A percentile compares a stretch with the other conserved stretches of the same genome.
Evolutionary conservation across 2,888 invertebrate species (phyloP).

Genomic region (Volucella zonaria): DNA sequence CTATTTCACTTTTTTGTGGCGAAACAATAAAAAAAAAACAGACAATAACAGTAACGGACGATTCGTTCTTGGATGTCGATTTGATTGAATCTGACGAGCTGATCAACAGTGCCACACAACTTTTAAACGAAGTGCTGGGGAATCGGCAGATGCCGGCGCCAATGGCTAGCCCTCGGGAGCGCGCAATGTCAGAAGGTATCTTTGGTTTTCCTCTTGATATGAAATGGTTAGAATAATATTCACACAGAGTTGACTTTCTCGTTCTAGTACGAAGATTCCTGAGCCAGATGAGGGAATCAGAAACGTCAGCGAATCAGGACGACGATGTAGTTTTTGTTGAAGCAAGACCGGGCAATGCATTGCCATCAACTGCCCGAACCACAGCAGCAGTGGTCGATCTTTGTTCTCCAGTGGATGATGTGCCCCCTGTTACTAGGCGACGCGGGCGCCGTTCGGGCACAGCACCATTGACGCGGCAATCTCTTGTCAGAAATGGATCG

Average conservation of each 20-base stretch:
- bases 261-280: constrained; percentile 62
- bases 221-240: not conserved
- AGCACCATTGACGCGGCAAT: not conserved
- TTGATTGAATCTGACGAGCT: constrained; percentile 58
- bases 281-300: constrained; percentile 45
- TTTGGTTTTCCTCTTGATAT: too few relatives aligned
- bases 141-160: constrained; percentile 23
- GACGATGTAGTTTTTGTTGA: constrained; percentile 71
- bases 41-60: constrained; percentile 26
- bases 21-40: not conserved
- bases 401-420: constrained; percentile 42
- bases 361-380: constrained; percentile 48
- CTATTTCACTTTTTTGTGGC: not conserved
- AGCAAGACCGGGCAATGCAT: constrained; percentile 59
- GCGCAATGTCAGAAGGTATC: constrained; percentile 60
- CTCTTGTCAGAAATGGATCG: not conserved
- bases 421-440: not conserved
- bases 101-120: constrained; percentile 50
- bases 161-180: constrained; percentile 30
- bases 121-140: constrained; percentile 59
- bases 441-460: constrained; percentile 22
- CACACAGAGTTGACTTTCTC: not conserved
- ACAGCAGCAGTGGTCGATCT: constrained; percentile 61
- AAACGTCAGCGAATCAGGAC: constrained; percentile 26
- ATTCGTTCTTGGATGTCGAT: constrained; percentile 57